phyloP scores from a whole-genome alignment of 2,113 vertebrate species.

The Triplophysa siluroides region DNA sequence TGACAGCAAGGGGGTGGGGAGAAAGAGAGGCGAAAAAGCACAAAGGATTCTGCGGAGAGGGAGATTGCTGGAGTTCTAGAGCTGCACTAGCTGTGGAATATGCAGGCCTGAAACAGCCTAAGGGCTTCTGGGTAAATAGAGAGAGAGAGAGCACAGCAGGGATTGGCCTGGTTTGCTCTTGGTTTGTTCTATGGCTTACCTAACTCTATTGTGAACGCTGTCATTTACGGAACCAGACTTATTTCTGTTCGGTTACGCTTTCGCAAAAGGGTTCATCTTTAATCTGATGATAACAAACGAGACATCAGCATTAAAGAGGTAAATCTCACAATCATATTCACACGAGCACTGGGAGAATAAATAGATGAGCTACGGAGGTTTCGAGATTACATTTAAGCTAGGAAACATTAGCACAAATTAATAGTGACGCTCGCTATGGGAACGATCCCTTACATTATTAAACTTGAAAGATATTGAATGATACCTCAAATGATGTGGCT shows the following conservation, averaged over 20 bases:
- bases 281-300: not conserved
- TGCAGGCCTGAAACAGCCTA: constrained; percentile 34
- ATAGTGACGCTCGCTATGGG: too few species aligned
- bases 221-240: not conserved
- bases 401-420: not conserved
- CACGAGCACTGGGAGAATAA: too few species aligned
- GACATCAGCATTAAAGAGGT: not conserved
- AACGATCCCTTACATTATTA: too few species aligned
- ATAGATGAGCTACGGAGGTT: not conserved
- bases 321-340: not conserved
- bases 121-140: constrained; percentile 31
- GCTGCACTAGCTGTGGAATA: constrained; percentile 16
- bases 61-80: constrained; percentile 30
- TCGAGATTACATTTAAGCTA: not conserved
- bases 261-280: not conserved
- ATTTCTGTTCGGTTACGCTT: not conserved
- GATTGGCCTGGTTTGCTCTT: constrained; percentile 38
- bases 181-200: constrained; percentile 21
- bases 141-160: constrained; percentile 30
- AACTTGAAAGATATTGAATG: too few species aligned
- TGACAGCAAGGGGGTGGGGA: constrained; percentile 14
- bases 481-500: too few species aligned
- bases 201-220: constrained; percentile 8
- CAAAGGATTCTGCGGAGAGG: constrained; percentile 28
- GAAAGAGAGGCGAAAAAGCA: not conserved